These are phyloP conservation scores for Erebia palarica DNA, from an alignment of 2,888 invertebrate genomes.

Conservation along the genomic window DNA sequence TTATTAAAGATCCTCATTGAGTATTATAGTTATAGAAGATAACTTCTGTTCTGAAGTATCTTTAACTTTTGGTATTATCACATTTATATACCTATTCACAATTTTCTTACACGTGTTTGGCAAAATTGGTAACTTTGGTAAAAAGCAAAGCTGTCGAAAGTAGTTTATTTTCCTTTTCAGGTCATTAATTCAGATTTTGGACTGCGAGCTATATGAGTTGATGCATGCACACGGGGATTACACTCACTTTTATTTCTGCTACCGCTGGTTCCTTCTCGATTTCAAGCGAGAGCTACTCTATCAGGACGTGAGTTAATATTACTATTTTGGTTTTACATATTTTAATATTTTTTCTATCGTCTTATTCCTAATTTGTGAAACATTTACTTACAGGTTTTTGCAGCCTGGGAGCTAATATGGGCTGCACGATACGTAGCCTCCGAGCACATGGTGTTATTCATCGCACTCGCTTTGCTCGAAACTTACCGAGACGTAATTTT, in stretches of 20 bases:
- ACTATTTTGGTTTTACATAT: neutral
- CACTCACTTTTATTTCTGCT: slow-evolving; percentile 98
- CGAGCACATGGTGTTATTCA: slow-evolving; percentile 94
- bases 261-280: slow-evolving; percentile 98
- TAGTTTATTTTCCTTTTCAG: slow-evolving; percentile 55
- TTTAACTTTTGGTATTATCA: no score
- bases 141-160: no score
- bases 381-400: slow-evolving; percentile 79
- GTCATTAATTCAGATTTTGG: slow-evolving; percentile 92
- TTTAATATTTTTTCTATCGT: neutral
- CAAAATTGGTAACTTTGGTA: no score
- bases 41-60: no score
- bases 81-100: no score
- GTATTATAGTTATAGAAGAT: no score
- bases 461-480: slow-evolving; percentile 95
- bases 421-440: slow-evolving; percentile 94
- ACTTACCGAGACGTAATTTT: slow-evolving; percentile 97
- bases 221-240: slow-evolving; percentile 98
- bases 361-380: neutral
- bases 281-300: slow-evolving; percentile 97
- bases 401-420: slow-evolving; percentile 98
- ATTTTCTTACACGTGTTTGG: no score
- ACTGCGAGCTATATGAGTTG: slow-evolving; percentile 95
- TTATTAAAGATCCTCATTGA: no score
- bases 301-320: slow-evolving; percentile 87